A percentile compares a stretch with the other conserved stretches of the same genome.
Conservation (phyloP, 1,140 invertebrate species). For the Bombus turneri region DNA sequence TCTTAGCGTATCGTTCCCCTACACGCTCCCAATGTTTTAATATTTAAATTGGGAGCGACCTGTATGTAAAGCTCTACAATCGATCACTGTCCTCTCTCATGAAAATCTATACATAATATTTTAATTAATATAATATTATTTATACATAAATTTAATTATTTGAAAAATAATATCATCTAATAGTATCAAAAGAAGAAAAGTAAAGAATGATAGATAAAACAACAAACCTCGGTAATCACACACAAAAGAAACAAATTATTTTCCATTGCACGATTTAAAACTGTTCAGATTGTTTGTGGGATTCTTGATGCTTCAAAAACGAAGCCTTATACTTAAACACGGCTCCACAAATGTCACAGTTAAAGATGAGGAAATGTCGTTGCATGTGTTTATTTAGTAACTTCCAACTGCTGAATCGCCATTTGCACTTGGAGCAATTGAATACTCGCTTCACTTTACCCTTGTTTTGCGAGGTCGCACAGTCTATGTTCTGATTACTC, state of each 20-base stretch:
- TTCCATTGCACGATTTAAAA: not conserved
- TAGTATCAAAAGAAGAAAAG: not conserved
- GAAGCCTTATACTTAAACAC: constrained; percentile 37
- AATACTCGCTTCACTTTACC: not conserved
- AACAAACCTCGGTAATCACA: no score
- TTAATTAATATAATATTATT: no score
- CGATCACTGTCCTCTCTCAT: no score
- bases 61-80: no score
- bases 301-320: constrained; percentile 19
- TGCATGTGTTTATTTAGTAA: constrained; percentile 13
- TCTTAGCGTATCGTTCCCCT: no score
- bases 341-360: constrained; percentile 7
- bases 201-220: not conserved
- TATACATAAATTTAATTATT: no score
- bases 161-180: not conserved
- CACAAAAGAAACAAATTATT: not conserved
- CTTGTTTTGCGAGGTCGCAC: not conserved
- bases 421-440: constrained; percentile 30
- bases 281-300: not conserved
- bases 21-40: no score
- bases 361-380: constrained; percentile 14
- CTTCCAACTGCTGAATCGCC: not conserved
- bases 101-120: no score
- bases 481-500: not conserved
- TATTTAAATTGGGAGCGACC: no score